These are phyloP conservation scores for Scaptomyza tumidula DNA, from an alignment of 2,888 invertebrate species.

Conservation along the genomic window DNA sequence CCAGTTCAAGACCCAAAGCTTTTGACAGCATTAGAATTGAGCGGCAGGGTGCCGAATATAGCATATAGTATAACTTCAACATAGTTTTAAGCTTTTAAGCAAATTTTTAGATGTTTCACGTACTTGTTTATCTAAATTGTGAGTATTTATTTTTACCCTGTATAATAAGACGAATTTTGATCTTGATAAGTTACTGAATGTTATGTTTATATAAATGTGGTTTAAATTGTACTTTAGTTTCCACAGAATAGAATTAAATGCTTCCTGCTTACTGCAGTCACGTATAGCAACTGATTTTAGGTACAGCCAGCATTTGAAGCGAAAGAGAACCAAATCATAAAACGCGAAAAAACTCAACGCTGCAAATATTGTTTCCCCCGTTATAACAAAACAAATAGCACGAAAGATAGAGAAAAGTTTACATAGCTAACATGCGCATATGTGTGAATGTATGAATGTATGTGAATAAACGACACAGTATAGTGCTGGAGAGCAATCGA, in stretches of 20 bases:
- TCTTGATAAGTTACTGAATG: neutral
- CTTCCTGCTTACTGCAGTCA: neutral
- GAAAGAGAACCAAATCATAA: neutral
- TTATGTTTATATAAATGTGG: neutral
- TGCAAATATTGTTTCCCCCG: neutral
- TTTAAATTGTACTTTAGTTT: neutral
- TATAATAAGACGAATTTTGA: neutral
- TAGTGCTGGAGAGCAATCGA: neutral
- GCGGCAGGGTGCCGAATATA: slow-evolving; percentile 87
- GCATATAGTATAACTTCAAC: slow-evolving; percentile 56
- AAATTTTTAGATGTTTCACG: neutral
- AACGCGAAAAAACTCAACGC: neutral
- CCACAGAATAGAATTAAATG: too few species aligned
- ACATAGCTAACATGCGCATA: neutral
- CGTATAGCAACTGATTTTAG: slow-evolving; percentile 3
- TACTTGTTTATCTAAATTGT: neutral
- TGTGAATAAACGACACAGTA: neutral
- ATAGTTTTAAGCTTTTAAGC: slow-evolving; percentile 21
- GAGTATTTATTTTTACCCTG: neutral
- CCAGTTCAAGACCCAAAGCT: slow-evolving; percentile 88
- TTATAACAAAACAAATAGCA: neutral
- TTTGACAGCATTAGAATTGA: slow-evolving; percentile 87
- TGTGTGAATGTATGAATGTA: too few species aligned
- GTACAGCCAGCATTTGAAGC: neutral
- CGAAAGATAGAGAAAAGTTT: neutral